Evolutionary conservation across 2,113 vertebrate species (phyloP).

Genomic region (Synchiropus splendidus): DNA sequence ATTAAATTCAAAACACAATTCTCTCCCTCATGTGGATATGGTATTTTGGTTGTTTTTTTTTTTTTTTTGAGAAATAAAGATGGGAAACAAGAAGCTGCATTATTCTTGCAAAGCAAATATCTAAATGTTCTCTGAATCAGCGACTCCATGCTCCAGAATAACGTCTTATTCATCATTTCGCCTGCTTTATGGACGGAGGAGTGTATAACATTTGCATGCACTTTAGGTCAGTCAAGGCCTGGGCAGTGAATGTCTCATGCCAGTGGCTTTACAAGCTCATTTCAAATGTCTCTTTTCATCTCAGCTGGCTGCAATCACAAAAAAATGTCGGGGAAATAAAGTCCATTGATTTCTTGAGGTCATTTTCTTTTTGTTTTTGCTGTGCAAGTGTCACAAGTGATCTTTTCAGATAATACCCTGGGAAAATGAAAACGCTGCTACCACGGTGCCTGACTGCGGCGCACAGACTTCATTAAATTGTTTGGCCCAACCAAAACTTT

Average conservation of each 20-base stretch:
- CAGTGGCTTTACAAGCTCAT: conserved; percentile 14
- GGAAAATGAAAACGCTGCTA: too few relatives aligned
- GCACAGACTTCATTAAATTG: too few relatives aligned
- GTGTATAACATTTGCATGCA: conserved; percentile 37
- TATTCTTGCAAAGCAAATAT: too few relatives aligned
- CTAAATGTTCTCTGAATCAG: conserved; percentile 1
- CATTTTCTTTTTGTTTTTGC: conserved; percentile 15
- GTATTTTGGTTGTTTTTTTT: too few relatives aligned
- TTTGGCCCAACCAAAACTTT: too few relatives aligned
- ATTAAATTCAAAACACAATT: too few relatives aligned
- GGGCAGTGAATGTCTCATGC: conserved; percentile 11
- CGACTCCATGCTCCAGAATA: conserved; percentile 21
- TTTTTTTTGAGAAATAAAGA: too few relatives aligned
- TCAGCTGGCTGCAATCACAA: conserved; percentile 18
- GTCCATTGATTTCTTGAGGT: conserved; percentile 22
- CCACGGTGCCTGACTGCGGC: too few relatives aligned
- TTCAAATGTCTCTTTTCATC: conserved; percentile 38
- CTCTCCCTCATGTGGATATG: too few relatives aligned
- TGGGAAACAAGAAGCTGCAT: too few relatives aligned
- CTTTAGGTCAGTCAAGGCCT: conserved; percentile 22
- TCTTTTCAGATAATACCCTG: conserved; percentile 26
- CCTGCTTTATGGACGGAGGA: conserved; percentile 10
- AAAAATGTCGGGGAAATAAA: conserved; percentile 25
- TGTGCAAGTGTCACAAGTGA: conserved; percentile 34
- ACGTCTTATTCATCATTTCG: conserved; percentile 19